Conservation (phyloP, 1,140 invertebrate genomes). For the Episyrphus balteatus region DNA sequence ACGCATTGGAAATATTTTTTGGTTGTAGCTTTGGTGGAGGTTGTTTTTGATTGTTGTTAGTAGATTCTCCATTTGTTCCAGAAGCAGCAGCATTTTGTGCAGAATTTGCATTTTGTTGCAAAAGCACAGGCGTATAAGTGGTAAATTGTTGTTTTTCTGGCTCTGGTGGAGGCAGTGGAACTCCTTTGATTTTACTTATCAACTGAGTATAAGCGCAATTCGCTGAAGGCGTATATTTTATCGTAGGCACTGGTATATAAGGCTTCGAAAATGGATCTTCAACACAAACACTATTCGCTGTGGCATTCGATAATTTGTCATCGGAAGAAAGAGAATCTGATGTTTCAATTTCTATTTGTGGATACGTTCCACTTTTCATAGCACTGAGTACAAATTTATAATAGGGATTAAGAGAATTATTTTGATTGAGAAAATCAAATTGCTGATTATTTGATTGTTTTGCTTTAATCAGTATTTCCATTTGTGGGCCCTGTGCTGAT, state of each 20-base stretch:
- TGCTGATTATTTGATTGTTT: constrained; percentile 90
- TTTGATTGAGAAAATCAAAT: constrained; percentile 87
- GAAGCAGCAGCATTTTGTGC: not conserved
- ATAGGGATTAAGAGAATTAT: constrained; percentile 75
- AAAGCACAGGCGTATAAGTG: not conserved
- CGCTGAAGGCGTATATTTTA: constrained; percentile 66
- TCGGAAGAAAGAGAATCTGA: constrained; percentile 15
- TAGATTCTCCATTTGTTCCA: not conserved
- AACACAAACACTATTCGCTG: constrained; percentile 17
- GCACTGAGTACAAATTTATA: constrained; percentile 74
- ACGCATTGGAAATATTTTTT: constrained; percentile 38
- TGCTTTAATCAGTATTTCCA: constrained; percentile 96
- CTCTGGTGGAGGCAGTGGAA: constrained; percentile 39
- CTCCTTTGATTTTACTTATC: constrained; percentile 71
- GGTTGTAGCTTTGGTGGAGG: constrained; percentile 20
- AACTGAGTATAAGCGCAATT: constrained; percentile 77
- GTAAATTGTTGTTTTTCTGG: constrained; percentile 18
- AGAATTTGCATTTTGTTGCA: constrained; percentile 5
- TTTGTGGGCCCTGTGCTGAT: constrained; percentile 83
- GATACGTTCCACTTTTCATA: constrained; percentile 74
- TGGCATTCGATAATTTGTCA: too few relatives aligned
- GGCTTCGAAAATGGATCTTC: constrained; percentile 8
- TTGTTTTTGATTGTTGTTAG: not conserved
- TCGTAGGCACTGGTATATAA: constrained; percentile 35
- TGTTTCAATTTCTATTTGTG: constrained; percentile 34